Percentiles rank a stretch among this genome's conserved stretches.
These are phyloP conservation scores for Rotaria magnacalcarata DNA, from an alignment of 2,888 invertebrate genomes.

Conservation along the genomic window DNA sequence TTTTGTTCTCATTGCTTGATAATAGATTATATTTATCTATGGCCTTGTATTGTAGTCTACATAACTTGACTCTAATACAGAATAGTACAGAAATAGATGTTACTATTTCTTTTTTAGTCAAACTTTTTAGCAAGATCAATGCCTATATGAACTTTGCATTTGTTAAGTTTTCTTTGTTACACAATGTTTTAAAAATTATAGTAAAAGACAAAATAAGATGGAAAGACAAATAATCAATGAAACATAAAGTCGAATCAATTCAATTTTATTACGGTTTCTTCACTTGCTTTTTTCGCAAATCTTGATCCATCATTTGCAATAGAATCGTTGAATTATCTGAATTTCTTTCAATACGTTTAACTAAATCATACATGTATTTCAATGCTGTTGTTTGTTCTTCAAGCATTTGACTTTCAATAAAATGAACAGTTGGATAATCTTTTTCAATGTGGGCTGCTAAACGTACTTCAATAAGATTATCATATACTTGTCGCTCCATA, in stretches of 20 bases:
- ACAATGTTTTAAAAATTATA: background rate
- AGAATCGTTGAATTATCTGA: background rate
- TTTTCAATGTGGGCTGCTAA: background rate
- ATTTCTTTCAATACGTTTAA: background rate
- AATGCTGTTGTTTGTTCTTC: slow-evolving; percentile 7
- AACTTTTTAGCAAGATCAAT: background rate
- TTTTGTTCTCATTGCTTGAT: background rate
- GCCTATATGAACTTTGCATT: background rate
- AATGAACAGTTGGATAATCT: slow-evolving; percentile 28
- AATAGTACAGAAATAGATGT: background rate
- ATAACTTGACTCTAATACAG: too few relatives aligned
- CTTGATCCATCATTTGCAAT: slow-evolving; percentile 20
- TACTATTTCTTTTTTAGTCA: background rate
- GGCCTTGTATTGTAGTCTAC: background rate
- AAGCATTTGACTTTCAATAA: slow-evolving; percentile 7
- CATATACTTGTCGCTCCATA: background rate
- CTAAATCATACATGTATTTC: background rate
- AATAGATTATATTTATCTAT: background rate
- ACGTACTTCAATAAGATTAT: background rate
- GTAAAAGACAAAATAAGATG: background rate
- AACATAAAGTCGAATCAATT: too few relatives aligned
- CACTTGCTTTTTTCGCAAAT: slow-evolving; percentile 16
- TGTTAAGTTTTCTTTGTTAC: background rate
- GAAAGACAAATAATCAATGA: background rate
- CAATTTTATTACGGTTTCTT: background rate